These are phyloP conservation scores for Chloroceryle aenea DNA, from an alignment of 2,113 vertebrate genomes.

Conservation along the genomic window DNA sequence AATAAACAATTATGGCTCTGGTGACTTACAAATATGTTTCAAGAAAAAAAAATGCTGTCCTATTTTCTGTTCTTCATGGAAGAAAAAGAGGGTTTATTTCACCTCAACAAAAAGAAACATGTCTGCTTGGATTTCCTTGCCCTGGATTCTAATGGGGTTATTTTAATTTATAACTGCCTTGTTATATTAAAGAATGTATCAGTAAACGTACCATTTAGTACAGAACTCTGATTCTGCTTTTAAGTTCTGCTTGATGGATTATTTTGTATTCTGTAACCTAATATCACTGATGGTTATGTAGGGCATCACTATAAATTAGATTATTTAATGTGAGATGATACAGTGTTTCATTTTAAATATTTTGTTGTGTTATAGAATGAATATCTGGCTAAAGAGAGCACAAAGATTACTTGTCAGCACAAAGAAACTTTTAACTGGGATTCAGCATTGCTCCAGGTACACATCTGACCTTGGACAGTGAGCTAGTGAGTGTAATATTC, in stretches of 20 bases:
- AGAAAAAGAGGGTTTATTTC: not conserved
- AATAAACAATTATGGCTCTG: not conserved
- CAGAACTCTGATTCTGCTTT: constrained; percentile 38
- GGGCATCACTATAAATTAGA: constrained; percentile 56
- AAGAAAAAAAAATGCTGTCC: not conserved
- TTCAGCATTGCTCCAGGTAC: not conserved
- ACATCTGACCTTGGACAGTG: not conserved
- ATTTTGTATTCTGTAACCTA: constrained; percentile 58
- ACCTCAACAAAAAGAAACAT: not conserved
- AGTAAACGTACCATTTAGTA: constrained; percentile 43
- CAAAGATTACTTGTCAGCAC: not conserved
- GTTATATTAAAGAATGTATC: constrained; percentile 44
- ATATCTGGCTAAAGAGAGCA: not conserved
- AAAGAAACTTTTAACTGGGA: not conserved
- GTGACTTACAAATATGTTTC: not conserved
- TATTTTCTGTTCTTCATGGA: not conserved
- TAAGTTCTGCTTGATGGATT: constrained; percentile 61
- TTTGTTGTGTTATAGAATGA: constrained; percentile 29
- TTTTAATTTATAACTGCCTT: constrained; percentile 59
- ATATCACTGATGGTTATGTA: constrained; percentile 46
- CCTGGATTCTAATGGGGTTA: constrained; percentile 25
- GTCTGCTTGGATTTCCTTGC: not conserved
- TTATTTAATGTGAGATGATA: constrained; percentile 49
- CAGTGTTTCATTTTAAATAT: constrained; percentile 24
- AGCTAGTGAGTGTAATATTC: not conserved